Conservation (phyloP, 2,888 invertebrate genomes). For the Torymus texanus region DNA sequence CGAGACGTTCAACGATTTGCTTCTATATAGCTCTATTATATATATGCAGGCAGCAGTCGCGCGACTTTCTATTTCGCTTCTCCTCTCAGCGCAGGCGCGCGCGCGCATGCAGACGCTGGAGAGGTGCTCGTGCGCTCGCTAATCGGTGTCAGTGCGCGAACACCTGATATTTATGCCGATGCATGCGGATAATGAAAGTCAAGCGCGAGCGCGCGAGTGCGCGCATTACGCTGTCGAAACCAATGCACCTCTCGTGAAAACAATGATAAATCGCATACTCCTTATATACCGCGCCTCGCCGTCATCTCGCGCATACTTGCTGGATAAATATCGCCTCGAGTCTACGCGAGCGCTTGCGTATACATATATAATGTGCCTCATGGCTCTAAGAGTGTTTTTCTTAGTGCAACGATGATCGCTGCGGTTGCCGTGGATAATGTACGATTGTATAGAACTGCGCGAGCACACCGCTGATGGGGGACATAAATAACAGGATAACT, state of each 20-base stretch:
- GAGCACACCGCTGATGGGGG: not conserved
- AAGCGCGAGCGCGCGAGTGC: not conserved
- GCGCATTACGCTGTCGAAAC: conserved; percentile 28
- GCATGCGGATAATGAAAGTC: conserved; percentile 47
- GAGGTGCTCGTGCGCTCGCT: conserved; percentile 17
- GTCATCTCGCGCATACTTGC: not conserved
- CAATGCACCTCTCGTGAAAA: conserved; percentile 2
- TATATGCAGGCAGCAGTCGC: conserved; percentile 11
- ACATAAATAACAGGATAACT: conserved; percentile 38
- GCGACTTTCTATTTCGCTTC: conserved; percentile 54
- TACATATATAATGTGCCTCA: not conserved
- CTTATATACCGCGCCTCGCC: not conserved
- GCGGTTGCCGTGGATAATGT: not conserved
- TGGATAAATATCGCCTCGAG: conserved; percentile 8
- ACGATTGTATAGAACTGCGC: conserved; percentile 22
- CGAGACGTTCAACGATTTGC: not conserved
- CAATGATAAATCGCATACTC: conserved; percentile 45
- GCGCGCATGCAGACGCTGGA: not conserved
- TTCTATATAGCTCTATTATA: conserved; percentile 18
- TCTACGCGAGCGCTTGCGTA: not conserved
- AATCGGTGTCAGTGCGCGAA: conserved; percentile 15
- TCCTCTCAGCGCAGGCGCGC: conserved; percentile 13
- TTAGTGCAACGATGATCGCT: conserved; percentile 2
- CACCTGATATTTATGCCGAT: conserved; percentile 41
- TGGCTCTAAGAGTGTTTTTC: not conserved